These are phyloP conservation scores for Sula dactylatra DNA, from an alignment of 2,113 vertebrate species.

Conservation along the genomic window DNA sequence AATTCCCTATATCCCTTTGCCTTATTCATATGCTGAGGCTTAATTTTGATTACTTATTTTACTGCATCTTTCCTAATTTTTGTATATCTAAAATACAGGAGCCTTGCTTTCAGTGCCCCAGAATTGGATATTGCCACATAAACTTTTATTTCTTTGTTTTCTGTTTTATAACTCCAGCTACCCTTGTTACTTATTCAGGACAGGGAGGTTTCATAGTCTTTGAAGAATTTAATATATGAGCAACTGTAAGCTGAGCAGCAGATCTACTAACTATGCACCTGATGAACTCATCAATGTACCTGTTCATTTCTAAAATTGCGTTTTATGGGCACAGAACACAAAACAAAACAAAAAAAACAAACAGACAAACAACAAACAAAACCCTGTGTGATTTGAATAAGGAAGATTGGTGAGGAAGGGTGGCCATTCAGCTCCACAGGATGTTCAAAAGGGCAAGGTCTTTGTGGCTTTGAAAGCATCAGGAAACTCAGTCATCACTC, in stretches of 20 bases:
- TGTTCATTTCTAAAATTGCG: neutral
- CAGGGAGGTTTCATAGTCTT: neutral
- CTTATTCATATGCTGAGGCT: neutral
- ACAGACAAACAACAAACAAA: neutral
- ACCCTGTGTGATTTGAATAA: neutral
- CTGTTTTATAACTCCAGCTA: neutral
- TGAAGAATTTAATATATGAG: neutral
- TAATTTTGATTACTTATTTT: neutral
- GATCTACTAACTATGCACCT: neutral
- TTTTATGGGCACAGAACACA: neutral
- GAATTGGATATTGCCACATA: neutral
- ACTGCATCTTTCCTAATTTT: neutral
- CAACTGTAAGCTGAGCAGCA: neutral
- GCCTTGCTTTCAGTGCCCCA: neutral
- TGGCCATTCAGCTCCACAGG: rapidly evolving
- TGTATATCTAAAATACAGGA: neutral
- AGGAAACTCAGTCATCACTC: neutral
- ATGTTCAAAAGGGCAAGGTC: neutral
- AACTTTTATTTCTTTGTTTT: neutral
- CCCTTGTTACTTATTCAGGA: neutral
- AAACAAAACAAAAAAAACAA: neutral
- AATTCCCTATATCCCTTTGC: neutral
- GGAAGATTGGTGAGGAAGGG: neutral
- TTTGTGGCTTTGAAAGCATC: neutral
- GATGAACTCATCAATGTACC: neutral